A percentile compares a stretch with the other conserved stretches of the same genome.
Conservation (phyloP, 2,888 invertebrate species). For the Parelbella ahira region DNA sequence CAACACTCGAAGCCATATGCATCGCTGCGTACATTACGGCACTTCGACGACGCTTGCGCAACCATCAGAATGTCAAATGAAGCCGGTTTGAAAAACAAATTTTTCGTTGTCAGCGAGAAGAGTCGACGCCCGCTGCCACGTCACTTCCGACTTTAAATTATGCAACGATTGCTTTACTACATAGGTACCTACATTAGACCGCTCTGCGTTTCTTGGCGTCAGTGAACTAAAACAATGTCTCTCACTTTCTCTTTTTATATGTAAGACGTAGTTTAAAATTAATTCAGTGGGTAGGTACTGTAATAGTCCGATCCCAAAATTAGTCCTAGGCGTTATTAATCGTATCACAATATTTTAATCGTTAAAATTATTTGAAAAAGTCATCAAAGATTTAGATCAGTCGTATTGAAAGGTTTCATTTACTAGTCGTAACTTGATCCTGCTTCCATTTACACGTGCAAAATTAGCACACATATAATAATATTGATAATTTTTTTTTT, state of each 20-base stretch:
- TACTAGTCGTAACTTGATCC: slow-evolving; percentile 10
- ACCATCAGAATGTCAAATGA: slow-evolving; percentile 63
- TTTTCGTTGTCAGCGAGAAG: slow-evolving; percentile 49
- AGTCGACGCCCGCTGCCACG: slow-evolving; percentile 47
- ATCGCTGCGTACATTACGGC: slow-evolving; percentile 29
- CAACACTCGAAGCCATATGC: slow-evolving; percentile 16
- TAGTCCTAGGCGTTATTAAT: no score
- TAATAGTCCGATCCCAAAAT: no score
- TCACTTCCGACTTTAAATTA: slow-evolving; percentile 53
- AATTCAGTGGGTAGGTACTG: no score
- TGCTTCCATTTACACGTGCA: slow-evolving; percentile 36
- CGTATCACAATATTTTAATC: no score
- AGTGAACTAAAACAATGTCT: neutral
- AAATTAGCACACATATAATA: slow-evolving; percentile 65
- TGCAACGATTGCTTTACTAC: slow-evolving; percentile 61
- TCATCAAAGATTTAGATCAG: no score
- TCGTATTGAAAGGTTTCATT: no score
- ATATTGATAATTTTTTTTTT: slow-evolving; percentile 36
- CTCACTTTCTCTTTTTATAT: no score
- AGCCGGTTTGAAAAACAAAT: slow-evolving; percentile 55
- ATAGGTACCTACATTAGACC: slow-evolving; percentile 45
- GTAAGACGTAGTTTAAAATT: no score
- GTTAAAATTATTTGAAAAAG: no score
- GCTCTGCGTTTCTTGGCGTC: slow-evolving; percentile 33
- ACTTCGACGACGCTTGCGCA: slow-evolving; percentile 48